Evolutionary conservation across 2,113 vertebrate genomes (phyloP).

Genomic region (Poecilia latipinna): DNA sequence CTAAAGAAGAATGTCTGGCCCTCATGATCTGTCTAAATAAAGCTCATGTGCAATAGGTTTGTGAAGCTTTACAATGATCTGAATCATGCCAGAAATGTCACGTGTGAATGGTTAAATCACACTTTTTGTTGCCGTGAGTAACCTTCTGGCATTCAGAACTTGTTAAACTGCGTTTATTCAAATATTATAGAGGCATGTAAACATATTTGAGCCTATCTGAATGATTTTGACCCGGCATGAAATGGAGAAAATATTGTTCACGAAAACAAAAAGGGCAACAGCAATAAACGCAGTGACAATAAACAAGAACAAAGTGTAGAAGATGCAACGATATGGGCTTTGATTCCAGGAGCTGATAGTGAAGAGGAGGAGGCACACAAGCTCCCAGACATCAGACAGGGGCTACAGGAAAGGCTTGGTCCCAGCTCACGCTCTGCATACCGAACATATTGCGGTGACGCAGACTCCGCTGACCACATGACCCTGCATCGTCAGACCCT

Average conservation of each 20-base stretch:
- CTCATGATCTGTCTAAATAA: no score
- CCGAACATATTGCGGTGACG: constrained; percentile 63
- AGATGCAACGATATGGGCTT: background rate
- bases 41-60: no score
- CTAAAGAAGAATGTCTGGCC: no score
- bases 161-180: background rate
- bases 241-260: background rate
- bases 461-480: constrained; percentile 50
- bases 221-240: background rate
- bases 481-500: constrained; percentile 48
- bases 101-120: no score
- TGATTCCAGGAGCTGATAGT: constrained; percentile 12
- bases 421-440: constrained; percentile 49
- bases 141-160: no score
- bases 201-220: background rate
- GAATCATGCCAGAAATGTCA: no score
- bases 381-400: constrained; percentile 57
- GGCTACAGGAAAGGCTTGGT: constrained; percentile 56
- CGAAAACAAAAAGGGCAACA: background rate
- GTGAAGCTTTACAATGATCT: no score
- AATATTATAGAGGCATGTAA: background rate
- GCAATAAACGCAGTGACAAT: background rate
- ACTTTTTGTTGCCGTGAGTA: no score
- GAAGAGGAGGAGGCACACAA: constrained; percentile 11
- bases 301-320: background rate